Conservation (phyloP, 2,888 invertebrate species). For the Eremobia ochroleuca region DNA sequence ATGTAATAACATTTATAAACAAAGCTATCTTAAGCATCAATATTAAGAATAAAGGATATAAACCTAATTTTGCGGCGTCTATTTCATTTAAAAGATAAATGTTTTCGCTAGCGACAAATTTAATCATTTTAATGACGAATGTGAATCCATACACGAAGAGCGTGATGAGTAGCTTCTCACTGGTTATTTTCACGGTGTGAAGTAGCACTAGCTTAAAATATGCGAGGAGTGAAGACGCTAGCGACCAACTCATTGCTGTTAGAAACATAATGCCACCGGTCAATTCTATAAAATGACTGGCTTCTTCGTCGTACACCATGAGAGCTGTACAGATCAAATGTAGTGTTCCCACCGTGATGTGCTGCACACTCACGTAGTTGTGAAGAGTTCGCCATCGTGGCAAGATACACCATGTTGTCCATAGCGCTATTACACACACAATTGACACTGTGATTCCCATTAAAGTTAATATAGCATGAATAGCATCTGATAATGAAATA, state of each 20-base stretch:
- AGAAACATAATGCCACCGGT: slow-evolving; percentile 33
- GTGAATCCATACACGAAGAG: slow-evolving; percentile 46
- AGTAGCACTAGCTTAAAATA: slow-evolving; percentile 65
- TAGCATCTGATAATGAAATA: too few species aligned
- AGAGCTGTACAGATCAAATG: slow-evolving; percentile 35
- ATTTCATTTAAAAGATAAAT: background rate
- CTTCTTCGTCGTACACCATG: background rate
- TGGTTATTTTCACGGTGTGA: slow-evolving; percentile 45
- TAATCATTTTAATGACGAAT: slow-evolving; percentile 14
- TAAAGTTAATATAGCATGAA: slow-evolving; percentile 7
- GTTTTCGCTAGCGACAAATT: background rate
- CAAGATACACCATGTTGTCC: slow-evolving; percentile 65
- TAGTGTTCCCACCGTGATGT: slow-evolving; percentile 63
- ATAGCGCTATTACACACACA: slow-evolving; percentile 43
- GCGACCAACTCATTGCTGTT: slow-evolving; percentile 58
- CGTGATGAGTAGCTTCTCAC: slow-evolving; percentile 56
- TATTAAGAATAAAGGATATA: slow-evolving; percentile 36
- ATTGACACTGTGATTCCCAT: slow-evolving; percentile 33
- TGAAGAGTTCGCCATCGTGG: slow-evolving; percentile 69
- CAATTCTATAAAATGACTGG: background rate
- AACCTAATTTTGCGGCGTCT: background rate
- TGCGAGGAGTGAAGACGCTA: slow-evolving; percentile 58
- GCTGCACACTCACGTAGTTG: slow-evolving; percentile 65
- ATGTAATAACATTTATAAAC: slow-evolving; percentile 57
- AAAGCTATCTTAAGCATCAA: slow-evolving; percentile 52